These are phyloP conservation scores for Nemopilema nomurai DNA, from an alignment of 30 jellyfish, hydroid and myxozoan genomes.

Conservation along the genomic window DNA sequence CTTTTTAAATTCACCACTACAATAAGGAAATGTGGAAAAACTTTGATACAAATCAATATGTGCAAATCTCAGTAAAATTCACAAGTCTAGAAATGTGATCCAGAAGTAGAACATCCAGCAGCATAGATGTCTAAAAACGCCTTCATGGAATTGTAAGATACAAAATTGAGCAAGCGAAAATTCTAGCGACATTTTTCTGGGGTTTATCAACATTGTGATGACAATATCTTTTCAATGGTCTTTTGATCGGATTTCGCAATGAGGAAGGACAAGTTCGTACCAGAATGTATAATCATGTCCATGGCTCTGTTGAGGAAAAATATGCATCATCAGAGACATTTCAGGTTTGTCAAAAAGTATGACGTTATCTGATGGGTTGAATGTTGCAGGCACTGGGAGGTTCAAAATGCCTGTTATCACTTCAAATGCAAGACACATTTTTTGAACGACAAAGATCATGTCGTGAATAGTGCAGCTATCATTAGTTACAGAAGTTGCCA, in stretches of 20 bases:
- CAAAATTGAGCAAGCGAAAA: too few species aligned
- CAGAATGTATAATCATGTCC: constrained; percentile 87
- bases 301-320: constrained; percentile 71
- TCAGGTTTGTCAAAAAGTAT: background rate
- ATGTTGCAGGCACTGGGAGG: too few species aligned
- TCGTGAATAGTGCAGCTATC: too few species aligned
- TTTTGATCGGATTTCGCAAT: constrained; percentile 77
- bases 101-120: too few species aligned
- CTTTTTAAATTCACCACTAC: background rate
- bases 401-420: too few species aligned
- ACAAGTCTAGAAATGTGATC: too few species aligned
- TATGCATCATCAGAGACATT: background rate
- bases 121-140: too few species aligned
- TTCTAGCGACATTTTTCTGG: background rate
- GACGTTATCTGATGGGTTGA: too few species aligned
- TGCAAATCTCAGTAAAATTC: background rate
- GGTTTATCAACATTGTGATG: constrained; percentile 48
- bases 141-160: too few species aligned
- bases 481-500: too few species aligned
- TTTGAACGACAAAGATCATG: too few species aligned
- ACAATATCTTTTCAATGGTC: constrained; percentile 53
- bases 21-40: background rate
- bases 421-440: too few species aligned
- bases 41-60: background rate
- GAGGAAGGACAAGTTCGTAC: constrained; percentile 63